These are phyloP conservation scores for Liasis olivaceus DNA, from an alignment of 2,797 vertebrate species.

Conservation along the genomic window DNA sequence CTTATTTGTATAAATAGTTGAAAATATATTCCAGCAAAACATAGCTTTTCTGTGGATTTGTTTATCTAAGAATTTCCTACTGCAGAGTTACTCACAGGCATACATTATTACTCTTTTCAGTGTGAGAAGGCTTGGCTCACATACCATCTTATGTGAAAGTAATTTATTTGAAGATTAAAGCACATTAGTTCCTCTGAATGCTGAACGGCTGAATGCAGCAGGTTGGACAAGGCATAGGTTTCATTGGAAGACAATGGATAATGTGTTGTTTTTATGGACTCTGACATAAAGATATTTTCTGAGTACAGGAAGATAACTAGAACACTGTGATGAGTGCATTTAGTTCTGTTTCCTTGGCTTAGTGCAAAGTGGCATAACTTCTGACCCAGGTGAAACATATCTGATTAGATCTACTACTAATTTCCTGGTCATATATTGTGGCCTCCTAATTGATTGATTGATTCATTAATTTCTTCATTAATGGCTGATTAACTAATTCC, in stretches of 20 bases:
- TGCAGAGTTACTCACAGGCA: not conserved
- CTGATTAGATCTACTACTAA: no score
- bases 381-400: not conserved
- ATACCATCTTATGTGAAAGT: conserved; percentile 10
- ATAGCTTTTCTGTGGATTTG: no score
- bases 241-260: not conserved
- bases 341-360: not conserved
- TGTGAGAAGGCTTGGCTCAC: rapidly evolving
- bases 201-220: not conserved
- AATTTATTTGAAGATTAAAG: not conserved
- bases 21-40: not conserved
- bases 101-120: conserved; percentile 16
- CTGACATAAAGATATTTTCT: not conserved
- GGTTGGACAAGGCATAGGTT: not conserved
- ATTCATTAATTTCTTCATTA: not conserved
- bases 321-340: not conserved
- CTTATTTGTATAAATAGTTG: conserved; percentile 21
- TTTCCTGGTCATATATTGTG: not conserved
- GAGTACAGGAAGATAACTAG: not conserved
- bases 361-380: no score
- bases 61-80: not conserved
- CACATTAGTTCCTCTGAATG: not conserved
- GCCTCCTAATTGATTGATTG: not conserved
- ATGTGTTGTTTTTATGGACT: not conserved
- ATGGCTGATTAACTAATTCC: not conserved